phyloP scores from a whole-genome alignment of 2,113 vertebrate genomes.

The Nannobrachium achirus region DNA sequence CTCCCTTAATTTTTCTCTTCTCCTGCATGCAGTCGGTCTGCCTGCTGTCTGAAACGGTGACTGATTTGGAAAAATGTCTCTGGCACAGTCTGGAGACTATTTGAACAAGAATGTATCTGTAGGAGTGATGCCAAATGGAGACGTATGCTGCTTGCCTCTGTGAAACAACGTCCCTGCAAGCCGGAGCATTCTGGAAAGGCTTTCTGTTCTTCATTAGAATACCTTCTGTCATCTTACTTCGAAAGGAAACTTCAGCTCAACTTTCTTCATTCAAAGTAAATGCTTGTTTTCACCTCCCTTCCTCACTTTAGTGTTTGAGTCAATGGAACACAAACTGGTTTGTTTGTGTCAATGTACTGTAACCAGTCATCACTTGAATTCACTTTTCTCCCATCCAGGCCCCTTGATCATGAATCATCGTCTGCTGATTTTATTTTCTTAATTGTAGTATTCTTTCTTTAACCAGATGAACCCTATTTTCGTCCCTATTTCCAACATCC shows the following conservation, averaged over 20 bases:
- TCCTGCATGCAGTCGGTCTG: not conserved
- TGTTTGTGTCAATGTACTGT: no score
- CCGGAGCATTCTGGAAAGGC: constrained; percentile 8
- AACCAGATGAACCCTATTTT: no score
- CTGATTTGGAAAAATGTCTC: constrained; percentile 10
- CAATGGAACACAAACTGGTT: no score
- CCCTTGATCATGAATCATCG: no score
- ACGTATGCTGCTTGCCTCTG: constrained; percentile 11
- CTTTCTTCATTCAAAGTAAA: no score
- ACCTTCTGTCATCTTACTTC: not conserved
- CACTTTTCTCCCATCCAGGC: no score
- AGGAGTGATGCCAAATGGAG: not conserved
- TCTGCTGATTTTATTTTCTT: no score
- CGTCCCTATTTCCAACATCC: no score
- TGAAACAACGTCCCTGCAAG: constrained; percentile 32
- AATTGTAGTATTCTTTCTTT: no score
- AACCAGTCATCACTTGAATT: no score
- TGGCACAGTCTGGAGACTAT: not conserved
- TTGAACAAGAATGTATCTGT: constrained; percentile 2
- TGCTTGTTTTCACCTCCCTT: no score
- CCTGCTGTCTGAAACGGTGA: constrained; percentile 11
- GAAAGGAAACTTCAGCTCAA: not conserved
- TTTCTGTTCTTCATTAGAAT: constrained; percentile 6
- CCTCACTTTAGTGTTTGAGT: no score
- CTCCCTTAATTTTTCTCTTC: not conserved